Evolutionary conservation across 2,797 vertebrate species (phyloP).

Genomic region (Phalanger gymnotis): DNA sequence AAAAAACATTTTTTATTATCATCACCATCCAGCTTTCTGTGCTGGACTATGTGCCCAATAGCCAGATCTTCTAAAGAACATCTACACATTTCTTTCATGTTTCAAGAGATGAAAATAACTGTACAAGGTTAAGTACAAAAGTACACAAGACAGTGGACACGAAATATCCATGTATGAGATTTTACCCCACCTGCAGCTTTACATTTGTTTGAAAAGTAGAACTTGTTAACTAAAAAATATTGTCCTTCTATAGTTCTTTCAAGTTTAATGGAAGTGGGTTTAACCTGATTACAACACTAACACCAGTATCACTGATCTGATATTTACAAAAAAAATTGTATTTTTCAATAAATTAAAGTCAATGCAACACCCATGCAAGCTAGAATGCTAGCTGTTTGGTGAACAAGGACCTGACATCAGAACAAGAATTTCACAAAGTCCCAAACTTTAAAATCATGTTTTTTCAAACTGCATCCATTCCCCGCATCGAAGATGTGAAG

Average conservation of each 20-base stretch:
- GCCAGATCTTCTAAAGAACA: conserved; percentile 88
- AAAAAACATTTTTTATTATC: conserved; percentile 87
- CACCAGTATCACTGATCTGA: conserved; percentile 90
- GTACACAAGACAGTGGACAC: conserved; percentile 89
- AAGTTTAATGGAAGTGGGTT: conserved; percentile 89
- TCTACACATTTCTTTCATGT: conserved; percentile 89
- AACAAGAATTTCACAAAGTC: conserved; percentile 85
- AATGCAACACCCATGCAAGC: conserved; percentile 97
- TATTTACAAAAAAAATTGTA: conserved; percentile 94
- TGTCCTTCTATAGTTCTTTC: conserved; percentile 85
- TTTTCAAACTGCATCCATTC: conserved; percentile 95
- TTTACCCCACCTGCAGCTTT: conserved; percentile 84
- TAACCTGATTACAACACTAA: conserved; percentile 91
- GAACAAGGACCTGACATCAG: conserved; percentile 87
- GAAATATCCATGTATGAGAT: conserved; percentile 87
- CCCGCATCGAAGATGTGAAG: conserved; percentile 94
- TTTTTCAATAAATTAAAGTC: conserved; percentile 97
- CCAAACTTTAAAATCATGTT: conserved; percentile 76
- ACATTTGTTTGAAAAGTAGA: conserved; percentile 85
- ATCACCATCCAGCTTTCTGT: conserved; percentile 79
- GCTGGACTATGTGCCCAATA: conserved; percentile 86
- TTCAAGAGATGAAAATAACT: conserved; percentile 92
- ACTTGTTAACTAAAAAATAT: conserved; percentile 87
- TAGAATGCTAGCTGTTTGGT: conserved; percentile 91
- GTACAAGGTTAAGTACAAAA: conserved; percentile 92